A percentile compares a stretch with the other conserved stretches of the same genome.
These are phyloP conservation scores for Chrysoperla carnea DNA, from an alignment of 1,140 invertebrate species.

Conservation along the genomic window DNA sequence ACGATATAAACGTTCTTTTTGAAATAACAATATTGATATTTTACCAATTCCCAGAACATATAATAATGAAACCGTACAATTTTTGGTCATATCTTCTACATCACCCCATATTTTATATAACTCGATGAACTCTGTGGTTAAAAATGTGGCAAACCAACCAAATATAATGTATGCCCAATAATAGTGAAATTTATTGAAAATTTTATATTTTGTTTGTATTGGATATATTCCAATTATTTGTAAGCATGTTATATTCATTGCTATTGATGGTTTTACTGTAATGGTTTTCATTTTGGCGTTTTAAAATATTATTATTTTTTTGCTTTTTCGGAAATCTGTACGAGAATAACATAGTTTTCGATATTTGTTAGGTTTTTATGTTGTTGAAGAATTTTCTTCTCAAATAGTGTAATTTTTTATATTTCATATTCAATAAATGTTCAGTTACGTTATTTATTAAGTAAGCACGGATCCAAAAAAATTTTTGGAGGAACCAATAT, in stretches of 20 bases:
- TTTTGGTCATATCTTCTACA: conserved; percentile 11
- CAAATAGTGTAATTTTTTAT: no score
- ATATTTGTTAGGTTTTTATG: no score
- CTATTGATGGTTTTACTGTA: no score
- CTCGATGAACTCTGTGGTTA: conserved; percentile 10
- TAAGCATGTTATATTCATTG: not conserved
- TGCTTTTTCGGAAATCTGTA: no score
- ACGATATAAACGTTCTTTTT: conserved; percentile 1
- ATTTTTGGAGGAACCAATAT: no score
- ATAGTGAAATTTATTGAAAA: conserved; percentile 6
- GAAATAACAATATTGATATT: conserved; percentile 7
- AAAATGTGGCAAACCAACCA: conserved; percentile 7
- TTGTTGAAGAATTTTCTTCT: no score
- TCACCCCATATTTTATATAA: conserved; percentile 8
- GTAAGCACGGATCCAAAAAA: no score
- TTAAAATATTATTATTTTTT: no score
- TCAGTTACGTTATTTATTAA: no score
- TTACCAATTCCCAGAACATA: conserved; percentile 9
- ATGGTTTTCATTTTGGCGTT: no score
- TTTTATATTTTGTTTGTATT: conserved; percentile 4
- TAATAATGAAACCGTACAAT: conserved; percentile 9
- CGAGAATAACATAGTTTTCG: no score
- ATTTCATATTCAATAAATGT: no score
- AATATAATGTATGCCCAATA: conserved; percentile 4
- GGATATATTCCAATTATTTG: conserved; percentile 10